Conservation (phyloP, 1,140 invertebrate genomes). For the Magallana ariakensis region DNA sequence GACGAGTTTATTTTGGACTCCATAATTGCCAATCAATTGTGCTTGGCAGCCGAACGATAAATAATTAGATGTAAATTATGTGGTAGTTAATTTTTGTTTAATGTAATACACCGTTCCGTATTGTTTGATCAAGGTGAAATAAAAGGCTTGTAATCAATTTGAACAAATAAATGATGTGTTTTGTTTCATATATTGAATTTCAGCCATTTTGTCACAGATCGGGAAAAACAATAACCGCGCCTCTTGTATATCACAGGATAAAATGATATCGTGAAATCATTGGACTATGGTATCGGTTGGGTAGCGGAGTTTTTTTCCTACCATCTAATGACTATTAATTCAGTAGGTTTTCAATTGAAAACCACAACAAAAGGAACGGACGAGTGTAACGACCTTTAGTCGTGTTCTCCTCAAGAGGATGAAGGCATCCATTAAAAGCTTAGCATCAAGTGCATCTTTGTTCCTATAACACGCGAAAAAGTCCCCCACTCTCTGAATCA, state of each 20-base stretch:
- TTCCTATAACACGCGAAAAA: too few relatives aligned
- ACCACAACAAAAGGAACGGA: too few relatives aligned
- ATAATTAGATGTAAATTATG: not conserved
- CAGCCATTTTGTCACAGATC: not conserved
- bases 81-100: not conserved
- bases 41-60: not conserved
- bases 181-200: not conserved
- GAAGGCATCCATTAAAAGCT: too few relatives aligned
- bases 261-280: too few relatives aligned
- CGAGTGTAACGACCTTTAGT: too few relatives aligned
- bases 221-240: not conserved
- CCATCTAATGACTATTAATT: too few relatives aligned
- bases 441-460: too few relatives aligned
- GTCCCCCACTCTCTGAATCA: too few relatives aligned
- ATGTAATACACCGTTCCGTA: not conserved
- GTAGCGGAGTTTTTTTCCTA: too few relatives aligned
- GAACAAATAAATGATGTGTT: not conserved
- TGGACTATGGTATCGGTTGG: not conserved
- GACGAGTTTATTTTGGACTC: not conserved
- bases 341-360: too few relatives aligned
- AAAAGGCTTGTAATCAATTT: not conserved
- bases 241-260: too few relatives aligned
- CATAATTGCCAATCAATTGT: constrained; percentile 4
- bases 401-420: too few relatives aligned
- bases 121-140: not conserved